Evolutionary conservation across 2,797 vertebrate genomes (phyloP), one percentile per base, ranked within the genome.

Genomic region (Acanthornis magna): DNA sequence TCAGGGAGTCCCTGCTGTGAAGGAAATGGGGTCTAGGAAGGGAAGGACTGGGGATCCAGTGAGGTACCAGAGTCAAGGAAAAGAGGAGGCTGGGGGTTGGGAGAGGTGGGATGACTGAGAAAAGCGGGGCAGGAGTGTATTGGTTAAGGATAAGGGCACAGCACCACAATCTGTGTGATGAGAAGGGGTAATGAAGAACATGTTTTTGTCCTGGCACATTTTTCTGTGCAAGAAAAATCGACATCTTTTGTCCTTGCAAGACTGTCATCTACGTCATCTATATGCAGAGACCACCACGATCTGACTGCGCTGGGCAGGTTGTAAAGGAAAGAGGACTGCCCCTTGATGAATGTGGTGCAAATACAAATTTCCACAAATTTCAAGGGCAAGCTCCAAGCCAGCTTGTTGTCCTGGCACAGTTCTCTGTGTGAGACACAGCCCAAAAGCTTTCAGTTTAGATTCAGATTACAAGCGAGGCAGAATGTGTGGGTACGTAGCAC

Each of bases 241-340:
- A 21, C 4, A 25, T 70, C 21, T 53, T 70, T 70, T 13, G 36
- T 70, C 21, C 36, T 53, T 70, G 36, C 2, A 1, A 32, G 38
- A 21, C 21, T 53, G 29, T 32, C 13, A 23, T 25, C 20, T 32
- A 47, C 0, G 2, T 11, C n/a, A n/a, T n/a, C n/a, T n/a, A 3
- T 1, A 2, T 32, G 48, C 21, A 70, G 36, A 53, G 21, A 53
- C 36, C 21, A 25, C 16, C 0, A 3, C 2, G 1, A 53, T 32
- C 48, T 51, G 34, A 16, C 1, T 5, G 40, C 3, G 3, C 13
- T 36, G 14, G 58, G n/a, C 42, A 58, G 4, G 9, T 38, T 47
- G 12, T 29, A 74, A 38, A 38, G 38, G 38, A 38, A 38, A 38
- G 38, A 38, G 38, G 38, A 38, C 38, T 38, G 38, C 38, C 7